Base-by-base conservation (phyloP, 64 coral and sea anemone genomes). In the Montipora efflorescens region DNA sequence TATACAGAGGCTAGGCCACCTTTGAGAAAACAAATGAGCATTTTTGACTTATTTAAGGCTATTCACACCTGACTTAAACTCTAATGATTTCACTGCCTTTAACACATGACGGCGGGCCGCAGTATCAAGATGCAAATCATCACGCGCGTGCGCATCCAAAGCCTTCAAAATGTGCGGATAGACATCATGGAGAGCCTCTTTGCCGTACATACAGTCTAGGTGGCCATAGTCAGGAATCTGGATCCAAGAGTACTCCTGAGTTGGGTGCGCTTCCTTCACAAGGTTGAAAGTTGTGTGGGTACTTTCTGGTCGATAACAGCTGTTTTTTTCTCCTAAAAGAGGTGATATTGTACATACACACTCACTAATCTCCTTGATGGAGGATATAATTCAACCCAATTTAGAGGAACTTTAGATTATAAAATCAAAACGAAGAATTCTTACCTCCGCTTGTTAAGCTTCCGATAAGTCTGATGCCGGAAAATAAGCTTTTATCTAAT, bases 201-300 rank as follows among this genome's bases (percentile, higher is more conserved):
- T 93, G 20, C 91, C 91, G 69, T 53, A 73, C 47, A 93, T 93
- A 12, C 91, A 93, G 52, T 93, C 91, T 2, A 93, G 62, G 67
- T 93, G 91, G 3, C 91, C 91, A 79, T 93, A 93, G 13, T 53
- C 75, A 62, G 91, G 91, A 45, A 93, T 93, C 76, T 77, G 71
- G 25, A 72, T 79, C 51, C 72, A 78, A 44, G 72, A 45, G 20
- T 93, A 93, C 3, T 87, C n/a, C 45, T 93, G 91, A 28, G 3
- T 14, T 2, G 91, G 91, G 22, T 93, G 91, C 4, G 83, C 82
- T 57, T 87, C 91, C 43, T 87, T 87, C 1, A 88, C 73, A 68
- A 87, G 83, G 83, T 93, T 87, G 73, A 48, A 87, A 6, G 72
- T 79, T 2, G 10, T 87, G 5, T 13, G 18, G 36, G 83, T 79